Evolutionary conservation across 2,113 vertebrate species (phyloP), one percentile per base, ranked within the genome.

Genomic region (Corythaixoides concolor): DNA sequence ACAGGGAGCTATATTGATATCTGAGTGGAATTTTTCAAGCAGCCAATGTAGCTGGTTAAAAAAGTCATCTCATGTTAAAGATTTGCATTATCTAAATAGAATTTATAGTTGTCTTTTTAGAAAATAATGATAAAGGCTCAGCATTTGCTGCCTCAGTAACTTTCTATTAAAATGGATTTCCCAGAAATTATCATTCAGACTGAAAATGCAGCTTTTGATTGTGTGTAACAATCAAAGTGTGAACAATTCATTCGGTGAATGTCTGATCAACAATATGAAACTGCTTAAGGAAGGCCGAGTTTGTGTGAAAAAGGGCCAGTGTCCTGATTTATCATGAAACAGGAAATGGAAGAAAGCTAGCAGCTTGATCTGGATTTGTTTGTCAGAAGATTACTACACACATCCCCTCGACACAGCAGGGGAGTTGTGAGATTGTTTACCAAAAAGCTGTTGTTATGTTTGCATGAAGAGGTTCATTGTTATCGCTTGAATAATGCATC

Each of bases 141-240:
- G 74, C n/a, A 49, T 95, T 53, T 93, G 50, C 91, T 95, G 97
- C 95, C 68, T 93, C 92, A 90, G 92, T 96, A 95, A 93, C 89
- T 97, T 96, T 95, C 87, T 92, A 90, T 97, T 97, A 96, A 97
- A 95, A 96, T 94, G 96, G 60, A 93, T 96, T 97, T 97, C 91
- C 94, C 89, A 95, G 95, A 97, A 97, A 97, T 98, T 97, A 95
- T 96, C 94, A 97, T 97, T 97, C 97, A 97, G 97, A 97, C 96
- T 96, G 96, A 95, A 98, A 97, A 76, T 45, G 67, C 85, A 80
- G 92, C 78, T 91, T 96, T 91, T 75, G 87, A 94, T 94, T 97
- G 96, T 96, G 89, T 64, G 91, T 90, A 97, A 85, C 95, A 98
- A 95, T 96, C 95, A 89, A 97, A 97, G 94, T 96, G 96, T 97